Conservation (phyloP, 2,888 invertebrate genomes). For the Drosophila subquinaria region DNA sequence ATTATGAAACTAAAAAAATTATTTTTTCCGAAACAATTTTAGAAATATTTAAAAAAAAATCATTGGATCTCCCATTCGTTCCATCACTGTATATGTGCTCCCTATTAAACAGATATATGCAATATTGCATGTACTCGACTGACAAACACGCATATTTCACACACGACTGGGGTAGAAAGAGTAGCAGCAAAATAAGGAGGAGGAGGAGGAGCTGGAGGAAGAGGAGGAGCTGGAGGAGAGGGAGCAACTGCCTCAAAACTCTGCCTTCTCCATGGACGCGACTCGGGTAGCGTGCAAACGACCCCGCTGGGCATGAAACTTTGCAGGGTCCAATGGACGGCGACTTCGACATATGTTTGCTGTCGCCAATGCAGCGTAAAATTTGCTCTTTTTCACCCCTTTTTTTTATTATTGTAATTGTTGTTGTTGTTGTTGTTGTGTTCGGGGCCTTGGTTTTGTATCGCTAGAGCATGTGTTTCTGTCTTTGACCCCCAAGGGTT, state of each 20-base stretch:
- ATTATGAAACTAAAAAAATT: too few species aligned
- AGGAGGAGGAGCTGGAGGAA: not conserved
- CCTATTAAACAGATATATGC: conserved; percentile 54
- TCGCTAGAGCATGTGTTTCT: conserved; percentile 51
- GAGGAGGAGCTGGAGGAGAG: not conserved
- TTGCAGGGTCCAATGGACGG: conserved; percentile 57
- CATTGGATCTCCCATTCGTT: too few species aligned
- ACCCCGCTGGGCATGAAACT: conserved; percentile 62
- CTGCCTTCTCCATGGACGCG: conserved; percentile 2
- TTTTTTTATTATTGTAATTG: conserved; percentile 6
- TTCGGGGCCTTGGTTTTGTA: conserved; percentile 26
- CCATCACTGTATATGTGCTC: conserved; percentile 1
- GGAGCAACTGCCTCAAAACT: not conserved
- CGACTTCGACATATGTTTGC: conserved; percentile 64
- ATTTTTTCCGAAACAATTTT: not conserved
- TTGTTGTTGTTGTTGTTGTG: conserved; percentile 23
- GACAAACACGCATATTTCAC: conserved; percentile 66
- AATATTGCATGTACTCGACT: conserved; percentile 47
- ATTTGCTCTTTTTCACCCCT: conserved; percentile 49
- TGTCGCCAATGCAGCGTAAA: conserved; percentile 76
- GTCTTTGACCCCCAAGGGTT: conserved; percentile 34
- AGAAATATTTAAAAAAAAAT: not conserved
- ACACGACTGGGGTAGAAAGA: conserved; percentile 32
- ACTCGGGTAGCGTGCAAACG: conserved; percentile 59
- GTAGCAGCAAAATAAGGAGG: not conserved